Evolutionary conservation across 2,888 invertebrate genomes (phyloP).

Genomic region (Drosophila nr. medialis): DNA sequence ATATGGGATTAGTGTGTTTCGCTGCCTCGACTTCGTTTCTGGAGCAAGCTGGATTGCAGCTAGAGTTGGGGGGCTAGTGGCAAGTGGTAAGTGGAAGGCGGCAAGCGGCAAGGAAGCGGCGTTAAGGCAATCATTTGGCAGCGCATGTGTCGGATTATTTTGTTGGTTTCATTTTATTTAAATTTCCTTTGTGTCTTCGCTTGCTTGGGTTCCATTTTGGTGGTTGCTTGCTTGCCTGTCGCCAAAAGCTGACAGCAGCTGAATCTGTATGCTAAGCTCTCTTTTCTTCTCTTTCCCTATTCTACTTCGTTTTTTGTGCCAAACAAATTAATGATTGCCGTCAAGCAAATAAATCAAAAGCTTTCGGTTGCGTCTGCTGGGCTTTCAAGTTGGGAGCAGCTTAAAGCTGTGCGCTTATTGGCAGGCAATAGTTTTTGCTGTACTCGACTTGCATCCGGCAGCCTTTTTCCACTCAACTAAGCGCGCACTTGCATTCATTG

Average conservation of each 20-base stretch:
- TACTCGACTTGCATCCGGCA: constrained; percentile 24
- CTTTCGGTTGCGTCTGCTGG: constrained; percentile 37
- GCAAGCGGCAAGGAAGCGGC: constrained; percentile 4
- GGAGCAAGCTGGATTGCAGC: constrained; percentile 19
- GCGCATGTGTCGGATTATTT: constrained; percentile 79
- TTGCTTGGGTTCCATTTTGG: constrained; percentile 23
- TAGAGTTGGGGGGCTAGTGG: constrained; percentile 1
- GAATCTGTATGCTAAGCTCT: constrained; percentile 65
- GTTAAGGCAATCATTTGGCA: constrained; percentile 72
- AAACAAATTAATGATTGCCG: constrained; percentile 72
- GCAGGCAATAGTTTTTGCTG: constrained; percentile 31
- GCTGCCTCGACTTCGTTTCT: constrained; percentile 15
- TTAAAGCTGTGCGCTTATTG: constrained; percentile 36
- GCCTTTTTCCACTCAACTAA: constrained; percentile 75
- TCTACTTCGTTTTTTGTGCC: constrained; percentile 5
- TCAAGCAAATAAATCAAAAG: constrained; percentile 73
- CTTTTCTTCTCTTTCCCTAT: not conserved
- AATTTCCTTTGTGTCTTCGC: constrained; percentile 45
- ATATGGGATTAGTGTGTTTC: constrained; percentile 58
- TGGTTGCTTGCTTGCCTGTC: constrained; percentile 47
- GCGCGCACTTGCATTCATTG: constrained; percentile 63
- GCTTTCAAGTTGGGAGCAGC: constrained; percentile 26
- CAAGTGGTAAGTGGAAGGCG: not conserved
- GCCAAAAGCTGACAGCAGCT: constrained; percentile 72
- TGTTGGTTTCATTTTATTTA: constrained; percentile 69